These are phyloP conservation scores for Invenusta paracnida DNA, from an alignment of 2,888 invertebrate species.

Conservation along the genomic window DNA sequence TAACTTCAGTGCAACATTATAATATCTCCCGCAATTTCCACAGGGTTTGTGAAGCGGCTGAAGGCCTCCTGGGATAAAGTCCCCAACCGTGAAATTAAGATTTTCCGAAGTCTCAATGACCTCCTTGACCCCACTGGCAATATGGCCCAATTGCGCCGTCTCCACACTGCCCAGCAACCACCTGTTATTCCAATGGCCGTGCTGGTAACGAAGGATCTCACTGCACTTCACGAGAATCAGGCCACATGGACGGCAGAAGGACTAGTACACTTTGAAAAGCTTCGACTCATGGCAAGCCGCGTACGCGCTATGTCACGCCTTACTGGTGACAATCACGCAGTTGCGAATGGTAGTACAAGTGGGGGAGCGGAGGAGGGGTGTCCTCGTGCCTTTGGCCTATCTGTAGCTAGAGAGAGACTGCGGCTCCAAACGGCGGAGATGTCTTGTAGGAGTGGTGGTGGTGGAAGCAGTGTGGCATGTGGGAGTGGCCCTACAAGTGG, in stretches of 20 bases:
- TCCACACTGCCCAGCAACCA: neutral
- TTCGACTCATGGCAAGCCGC: neutral
- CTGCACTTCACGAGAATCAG: constrained; percentile 7
- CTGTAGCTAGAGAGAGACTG: too few relatives aligned
- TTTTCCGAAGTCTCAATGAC: neutral
- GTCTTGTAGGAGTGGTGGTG: too few relatives aligned
- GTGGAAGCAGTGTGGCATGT: too few relatives aligned
- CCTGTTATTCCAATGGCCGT: constrained; percentile 29
- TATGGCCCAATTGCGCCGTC: constrained; percentile 9
- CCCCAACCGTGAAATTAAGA: constrained; percentile 11
- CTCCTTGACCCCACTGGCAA: constrained; percentile 6
- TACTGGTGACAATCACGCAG: too few relatives aligned
- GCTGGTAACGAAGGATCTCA: constrained; percentile 23
- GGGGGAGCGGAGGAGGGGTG: too few relatives aligned
- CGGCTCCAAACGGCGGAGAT: too few relatives aligned
- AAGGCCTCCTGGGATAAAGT: constrained; percentile 15
- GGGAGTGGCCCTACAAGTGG: too few relatives aligned
- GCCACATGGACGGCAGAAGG: neutral
- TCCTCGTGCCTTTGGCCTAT: too few relatives aligned
- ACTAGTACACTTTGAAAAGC: constrained; percentile 19
- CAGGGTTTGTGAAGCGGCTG: constrained; percentile 6
- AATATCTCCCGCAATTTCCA: too few relatives aligned
- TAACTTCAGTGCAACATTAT: too few relatives aligned
- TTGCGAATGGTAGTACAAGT: too few relatives aligned
- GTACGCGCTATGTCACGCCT: too few relatives aligned